These are phyloP conservation scores for Muscicapa comitata DNA, from an alignment of 2,797 vertebrate genomes.

Conservation along the genomic window DNA sequence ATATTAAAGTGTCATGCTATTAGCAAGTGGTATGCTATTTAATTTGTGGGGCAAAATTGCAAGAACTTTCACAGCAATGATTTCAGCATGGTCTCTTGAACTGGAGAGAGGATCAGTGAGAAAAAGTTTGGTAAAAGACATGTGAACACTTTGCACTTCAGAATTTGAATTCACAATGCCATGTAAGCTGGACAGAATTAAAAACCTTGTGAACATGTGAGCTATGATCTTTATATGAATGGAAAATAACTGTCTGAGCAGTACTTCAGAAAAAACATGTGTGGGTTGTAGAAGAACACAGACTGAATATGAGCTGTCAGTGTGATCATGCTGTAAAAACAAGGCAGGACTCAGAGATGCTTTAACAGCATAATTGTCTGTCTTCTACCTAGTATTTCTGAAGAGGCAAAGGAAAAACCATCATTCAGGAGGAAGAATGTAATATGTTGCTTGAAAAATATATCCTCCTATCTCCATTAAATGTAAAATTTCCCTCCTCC, in stretches of 20 bases:
- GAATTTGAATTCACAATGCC: not conserved
- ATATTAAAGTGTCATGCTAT: not conserved
- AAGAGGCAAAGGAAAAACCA: not conserved
- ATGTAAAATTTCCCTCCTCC: not conserved
- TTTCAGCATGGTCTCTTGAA: not conserved
- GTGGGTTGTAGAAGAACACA: not conserved
- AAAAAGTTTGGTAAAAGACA: not conserved
- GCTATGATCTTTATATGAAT: not conserved
- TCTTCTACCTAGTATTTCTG: not conserved
- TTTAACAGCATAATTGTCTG: not conserved
- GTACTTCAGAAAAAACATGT: not conserved
- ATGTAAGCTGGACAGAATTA: not conserved
- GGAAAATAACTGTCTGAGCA: not conserved
- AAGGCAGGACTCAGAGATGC: not conserved
- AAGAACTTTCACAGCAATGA: not conserved
- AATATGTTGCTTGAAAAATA: not conserved
- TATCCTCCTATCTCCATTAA: not conserved
- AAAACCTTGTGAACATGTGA: not conserved
- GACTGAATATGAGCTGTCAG: not conserved
- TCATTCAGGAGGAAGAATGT: not conserved
- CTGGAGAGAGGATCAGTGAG: not conserved
- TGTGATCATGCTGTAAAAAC: not conserved
- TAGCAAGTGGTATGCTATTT: not conserved
- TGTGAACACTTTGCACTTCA: not conserved
- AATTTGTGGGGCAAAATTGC: not conserved